Evolutionary conservation across 1,140 invertebrate species (phyloP), one percentile per base, ranked within the genome.

Genomic region (Heliconius eleuchia): DNA sequence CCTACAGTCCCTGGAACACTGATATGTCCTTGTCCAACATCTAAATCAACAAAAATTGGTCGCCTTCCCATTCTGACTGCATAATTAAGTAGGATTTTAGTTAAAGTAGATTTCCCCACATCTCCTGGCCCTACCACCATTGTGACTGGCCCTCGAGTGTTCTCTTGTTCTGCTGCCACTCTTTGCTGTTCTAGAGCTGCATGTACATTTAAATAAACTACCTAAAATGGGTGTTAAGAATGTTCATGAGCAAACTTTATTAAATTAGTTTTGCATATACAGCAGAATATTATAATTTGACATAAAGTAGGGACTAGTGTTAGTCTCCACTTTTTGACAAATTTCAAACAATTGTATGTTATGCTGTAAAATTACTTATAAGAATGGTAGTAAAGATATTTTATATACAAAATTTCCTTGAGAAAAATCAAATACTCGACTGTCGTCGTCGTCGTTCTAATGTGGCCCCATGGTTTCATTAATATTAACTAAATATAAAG

Each of bases 21-120:
- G 82, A 99, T 98, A 55, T 97, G 96, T 3, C 98, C 99, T 95
- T 99, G 99, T 13, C 98, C 99, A 13, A 99, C 98, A 96, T 99
- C 99, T 19, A 99, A 94, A 92, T 99, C 99, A 4, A 99, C 98
- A 94, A 97, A 99, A 79, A 99, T 97, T 0, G 99, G 98, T 66
- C 97, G 94, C 75, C 96, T 95, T 1, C 97, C 98, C 94, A 98
- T 96, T 75, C 99, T 94, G 1, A 99, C 98, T 3, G 98, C 98
- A 95, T 99, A 99, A 94, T 99, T 99, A 0, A 99, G 93, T 3
- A 99, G 94, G 82, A 99, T 96, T 74, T 97, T 95, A 84, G 97
- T 98, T 1, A 99, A 88, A 0, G 98, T 99, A 57, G 98, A 98
- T 94, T 99, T 99, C 7, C 99, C 99, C 9, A 99, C 99, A 95